Base-by-base conservation (phyloP, 2,113 vertebrate species). In the Hypomesus transpacificus region DNA sequence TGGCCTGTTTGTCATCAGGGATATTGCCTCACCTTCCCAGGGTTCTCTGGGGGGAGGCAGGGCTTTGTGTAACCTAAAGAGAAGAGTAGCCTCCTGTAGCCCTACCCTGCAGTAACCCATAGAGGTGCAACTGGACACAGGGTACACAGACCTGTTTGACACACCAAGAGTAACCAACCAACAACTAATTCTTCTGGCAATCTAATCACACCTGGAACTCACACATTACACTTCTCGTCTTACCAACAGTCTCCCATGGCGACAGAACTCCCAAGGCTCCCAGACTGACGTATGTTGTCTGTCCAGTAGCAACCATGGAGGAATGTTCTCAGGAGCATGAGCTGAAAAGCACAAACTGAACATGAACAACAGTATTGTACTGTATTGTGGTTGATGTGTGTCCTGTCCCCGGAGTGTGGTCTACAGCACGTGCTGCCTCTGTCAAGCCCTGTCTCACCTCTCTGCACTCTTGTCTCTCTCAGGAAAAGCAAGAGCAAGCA, bases 401-500 rank as follows among this genome's bases (percentile, higher is more conserved):
- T 46, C 39, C 39, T 46, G 39, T 46, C 39, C 31, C 31, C 7
- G 31, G 31, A 34, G 31, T 34, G 31, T 34, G 31, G 31, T 34
- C 14, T 53, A 18, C 52, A 53, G 52, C 17, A 18, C 9, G 13
- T 53, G 52, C 16, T 53, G 14, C 52, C 52, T 53, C 52, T 53
- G 52, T 16, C 52, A 18, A 53, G 14, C 52, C 52, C 17, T 18
- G 14, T 14, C 52, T 18, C 13, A 53, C 52, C 52, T 62, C 65
- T 22, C 74, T 76, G 80, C 85, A 72, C 74, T 77, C 82, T 69
- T 70, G 39, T 84, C 72, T 82, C 84, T 4, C 71, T 24, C 62
- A 90, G 89, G 77, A 90, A 90, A 85, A 87, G 83, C 84, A 90
- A 90, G 87, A 89, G 80, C 84, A 90, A 90, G 83, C 87, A 89